Conservation (phyloP, 2,888 invertebrate genomes). For the Leucophenga montana region DNA sequence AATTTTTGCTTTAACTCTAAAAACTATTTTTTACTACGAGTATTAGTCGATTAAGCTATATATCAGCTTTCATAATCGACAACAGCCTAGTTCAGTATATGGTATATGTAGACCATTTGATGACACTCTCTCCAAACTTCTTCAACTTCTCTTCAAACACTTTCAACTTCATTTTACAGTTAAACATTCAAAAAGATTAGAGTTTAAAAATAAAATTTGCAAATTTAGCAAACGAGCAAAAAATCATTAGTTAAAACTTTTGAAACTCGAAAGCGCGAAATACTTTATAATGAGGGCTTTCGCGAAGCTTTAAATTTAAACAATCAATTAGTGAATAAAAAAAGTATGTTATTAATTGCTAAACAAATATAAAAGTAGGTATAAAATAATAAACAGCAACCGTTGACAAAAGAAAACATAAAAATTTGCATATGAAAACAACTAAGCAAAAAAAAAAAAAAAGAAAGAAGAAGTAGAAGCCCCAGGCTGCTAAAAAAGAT, state of each 20-base stretch:
- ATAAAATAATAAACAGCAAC: constrained; percentile 9
- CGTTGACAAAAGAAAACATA: constrained; percentile 23
- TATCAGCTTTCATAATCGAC: too few relatives aligned
- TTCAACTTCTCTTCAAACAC: not conserved
- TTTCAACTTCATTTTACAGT: constrained; percentile 12
- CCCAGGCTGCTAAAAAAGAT: not conserved
- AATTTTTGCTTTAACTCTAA: too few relatives aligned
- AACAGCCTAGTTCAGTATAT: too few relatives aligned
- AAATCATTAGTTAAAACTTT: constrained; percentile 58
- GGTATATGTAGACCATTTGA: too few relatives aligned
- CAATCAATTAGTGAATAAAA: constrained; percentile 51
- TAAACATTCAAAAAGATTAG: not conserved
- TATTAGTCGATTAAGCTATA: too few relatives aligned
- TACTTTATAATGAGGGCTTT: constrained; percentile 31
- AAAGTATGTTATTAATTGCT: constrained; percentile 51
- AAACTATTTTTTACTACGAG: too few relatives aligned
- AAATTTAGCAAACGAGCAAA: constrained; percentile 57
- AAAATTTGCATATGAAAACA: constrained; percentile 48
- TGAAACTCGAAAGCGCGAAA: constrained; percentile 34
- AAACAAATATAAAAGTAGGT: constrained; percentile 19
- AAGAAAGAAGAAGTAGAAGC: not conserved
- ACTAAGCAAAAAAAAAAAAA: not conserved
- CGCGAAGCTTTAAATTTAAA: constrained; percentile 38
- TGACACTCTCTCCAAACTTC: too few relatives aligned
- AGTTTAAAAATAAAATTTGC: not conserved